These are phyloP conservation scores for Syngnathus rostellatus DNA, from an alignment of 2,797 vertebrate species.

Conservation along the genomic window DNA sequence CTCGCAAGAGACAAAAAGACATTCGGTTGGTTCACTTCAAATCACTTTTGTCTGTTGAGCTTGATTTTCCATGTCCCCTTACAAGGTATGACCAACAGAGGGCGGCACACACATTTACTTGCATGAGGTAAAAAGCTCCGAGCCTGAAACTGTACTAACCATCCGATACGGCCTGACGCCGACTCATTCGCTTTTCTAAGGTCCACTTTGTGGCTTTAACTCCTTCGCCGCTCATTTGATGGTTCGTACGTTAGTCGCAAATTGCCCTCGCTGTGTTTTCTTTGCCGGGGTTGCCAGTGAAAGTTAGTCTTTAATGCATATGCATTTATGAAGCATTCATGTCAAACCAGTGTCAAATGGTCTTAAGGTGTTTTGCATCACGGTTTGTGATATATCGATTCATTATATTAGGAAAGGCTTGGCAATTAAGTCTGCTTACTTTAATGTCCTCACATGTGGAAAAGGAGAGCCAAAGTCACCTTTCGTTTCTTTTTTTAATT, in stretches of 20 bases:
- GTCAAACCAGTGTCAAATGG: background rate
- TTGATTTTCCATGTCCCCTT: background rate
- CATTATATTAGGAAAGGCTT: background rate
- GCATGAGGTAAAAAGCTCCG: constrained; percentile 75
- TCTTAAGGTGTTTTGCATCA: background rate
- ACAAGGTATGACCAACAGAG: constrained; percentile 86
- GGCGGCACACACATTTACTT: constrained; percentile 74
- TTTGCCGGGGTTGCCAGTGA: background rate
- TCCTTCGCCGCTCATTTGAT: background rate
- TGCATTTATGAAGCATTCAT: background rate
- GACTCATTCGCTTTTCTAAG: background rate
- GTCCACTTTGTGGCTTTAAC: background rate
- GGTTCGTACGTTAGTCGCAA: background rate
- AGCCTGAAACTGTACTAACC: background rate
- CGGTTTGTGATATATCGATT: background rate
- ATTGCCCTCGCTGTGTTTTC: background rate
- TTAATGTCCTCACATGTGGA: background rate
- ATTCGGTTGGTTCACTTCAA: background rate
- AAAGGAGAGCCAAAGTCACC: background rate
- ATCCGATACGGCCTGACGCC: background rate
- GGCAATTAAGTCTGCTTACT: background rate
- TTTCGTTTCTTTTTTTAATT: background rate
- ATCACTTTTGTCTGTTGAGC: background rate
- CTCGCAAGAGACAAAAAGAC: background rate
- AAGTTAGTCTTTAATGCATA: background rate